Evolutionary conservation across 2,797 vertebrate species (phyloP).

Genomic region (Dromococcyx pavoninus): DNA sequence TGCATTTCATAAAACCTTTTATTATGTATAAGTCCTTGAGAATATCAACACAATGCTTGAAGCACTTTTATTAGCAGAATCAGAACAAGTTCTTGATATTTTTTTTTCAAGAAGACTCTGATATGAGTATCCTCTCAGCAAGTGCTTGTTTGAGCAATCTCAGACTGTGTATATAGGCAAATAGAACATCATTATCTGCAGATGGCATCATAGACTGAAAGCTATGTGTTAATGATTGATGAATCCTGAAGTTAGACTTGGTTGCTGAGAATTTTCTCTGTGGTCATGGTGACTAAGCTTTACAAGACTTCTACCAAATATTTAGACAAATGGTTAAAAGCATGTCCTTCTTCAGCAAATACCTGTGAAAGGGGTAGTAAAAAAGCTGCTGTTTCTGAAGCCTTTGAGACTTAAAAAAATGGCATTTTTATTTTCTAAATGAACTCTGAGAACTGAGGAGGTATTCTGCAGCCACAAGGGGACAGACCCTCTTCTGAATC

Average conservation of each 20-base stretch:
- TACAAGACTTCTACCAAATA: not conserved
- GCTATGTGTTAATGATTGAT: not conserved
- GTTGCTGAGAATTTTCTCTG: not conserved
- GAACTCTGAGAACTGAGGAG: not conserved
- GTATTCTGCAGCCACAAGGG: not conserved
- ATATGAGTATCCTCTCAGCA: not conserved
- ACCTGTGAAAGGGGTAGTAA: not conserved
- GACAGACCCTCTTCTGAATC: not conserved
- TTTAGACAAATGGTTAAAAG: not conserved
- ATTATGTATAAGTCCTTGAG: not conserved
- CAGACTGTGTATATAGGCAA: not conserved
- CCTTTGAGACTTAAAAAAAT: not conserved
- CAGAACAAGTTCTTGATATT: not conserved
- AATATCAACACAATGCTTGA: not conserved
- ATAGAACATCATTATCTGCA: not conserved
- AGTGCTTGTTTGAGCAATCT: not conserved
- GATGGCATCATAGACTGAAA: not conserved
- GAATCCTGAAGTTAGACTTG: not conserved
- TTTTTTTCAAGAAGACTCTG: not conserved
- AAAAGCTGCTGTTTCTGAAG: not conserved
- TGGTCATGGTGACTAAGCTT: not conserved
- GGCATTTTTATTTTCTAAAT: not conserved
- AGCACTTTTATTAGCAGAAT: not conserved
- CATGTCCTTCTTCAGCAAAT: not conserved
- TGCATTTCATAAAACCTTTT: not conserved